A percentile compares a stretch with the other conserved stretches of the same genome.
Evolutionary conservation across 1,140 invertebrate species (phyloP).

Genomic region (Pseudomyrmex sp.): DNA sequence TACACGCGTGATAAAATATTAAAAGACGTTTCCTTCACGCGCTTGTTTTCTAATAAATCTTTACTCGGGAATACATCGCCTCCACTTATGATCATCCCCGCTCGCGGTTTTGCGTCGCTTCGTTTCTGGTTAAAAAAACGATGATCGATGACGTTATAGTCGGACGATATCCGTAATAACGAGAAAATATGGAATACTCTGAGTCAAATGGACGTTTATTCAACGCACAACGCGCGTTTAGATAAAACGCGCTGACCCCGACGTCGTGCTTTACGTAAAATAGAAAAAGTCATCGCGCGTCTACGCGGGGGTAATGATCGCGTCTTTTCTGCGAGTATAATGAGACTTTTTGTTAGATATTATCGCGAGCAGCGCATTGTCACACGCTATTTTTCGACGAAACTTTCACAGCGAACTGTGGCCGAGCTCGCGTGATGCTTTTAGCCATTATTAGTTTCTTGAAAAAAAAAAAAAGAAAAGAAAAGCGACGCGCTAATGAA

Average conservation of each 20-base stretch:
- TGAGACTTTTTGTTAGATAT: slow-evolving; percentile 36
- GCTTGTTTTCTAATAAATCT: slow-evolving; percentile 38
- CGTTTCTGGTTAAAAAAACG: slow-evolving; percentile 4
- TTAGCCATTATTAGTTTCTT: slow-evolving; percentile 32
- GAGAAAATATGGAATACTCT: neutral
- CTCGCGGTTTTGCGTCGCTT: neutral
- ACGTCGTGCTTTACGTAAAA: slow-evolving; percentile 5
- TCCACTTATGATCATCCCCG: slow-evolving; percentile 19
- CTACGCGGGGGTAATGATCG: slow-evolving; percentile 10
- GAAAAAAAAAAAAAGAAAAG: neutral
- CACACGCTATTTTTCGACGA: slow-evolving; percentile 34
- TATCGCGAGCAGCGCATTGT: slow-evolving; percentile 35
- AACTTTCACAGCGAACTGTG: slow-evolving; percentile 14
- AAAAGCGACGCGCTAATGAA: slow-evolving; percentile 35
- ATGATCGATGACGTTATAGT: slow-evolving; percentile 38
- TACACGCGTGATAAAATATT: slow-evolving; percentile 1
- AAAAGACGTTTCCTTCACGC: slow-evolving; percentile 1
- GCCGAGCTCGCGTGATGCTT: slow-evolving; percentile 14
- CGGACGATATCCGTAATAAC: slow-evolving; percentile 19
- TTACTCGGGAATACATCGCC: slow-evolving; percentile 13
- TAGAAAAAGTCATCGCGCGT: slow-evolving; percentile 1
- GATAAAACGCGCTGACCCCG: neutral
- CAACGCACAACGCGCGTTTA: neutral
- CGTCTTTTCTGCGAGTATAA: slow-evolving; percentile 17
- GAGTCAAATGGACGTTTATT: neutral